Evolutionary conservation across 2,888 invertebrate species (phyloP), one percentile per base, ranked within the genome.

Genomic region (Folsomia candida): DNA sequence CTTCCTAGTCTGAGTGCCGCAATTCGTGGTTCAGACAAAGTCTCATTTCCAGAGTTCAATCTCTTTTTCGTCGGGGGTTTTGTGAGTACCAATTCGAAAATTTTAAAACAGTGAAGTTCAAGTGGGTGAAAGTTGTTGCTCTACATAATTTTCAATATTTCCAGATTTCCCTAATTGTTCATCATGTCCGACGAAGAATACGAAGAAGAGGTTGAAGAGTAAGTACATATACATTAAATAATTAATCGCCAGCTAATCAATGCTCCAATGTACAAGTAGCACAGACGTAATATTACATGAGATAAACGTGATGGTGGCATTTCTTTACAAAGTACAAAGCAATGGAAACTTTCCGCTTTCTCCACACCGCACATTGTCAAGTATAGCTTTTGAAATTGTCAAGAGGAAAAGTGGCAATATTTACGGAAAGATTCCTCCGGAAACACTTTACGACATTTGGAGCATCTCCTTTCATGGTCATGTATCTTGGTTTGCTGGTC

Each of bases 111-210:
- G 22, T 18, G 54, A 54, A 37, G 37, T 37, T 37, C 37, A 37
- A 14, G 37, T 37, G 37, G 4, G 37, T 37, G 37, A 54, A n/a
- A 54, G n/a, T 54, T 54, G 54, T 54, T 54, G 54, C 54, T 54
- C n/a, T 54, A 6, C 37, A 37, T 37, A 9, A 9, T 9, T 37
- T 54, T 22, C 6, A 4, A 54, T 54, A 54, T 54, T 24, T 14
- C 9, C 51, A 64, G 63, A 64, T 28, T 64, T 68, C 68, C 72
- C 14, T 73, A 68, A 68, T 67, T 54, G 6, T 6, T 22, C 69
- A 74, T n/a, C 71, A 74, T 74, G 74, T 74, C 74, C 66, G 74
- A 74, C 74, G 74, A 74, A 71, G 74, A 74, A 67, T 74, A 71
- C 54, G 71, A 71, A 71, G 71, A 70, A 70, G 72, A 62, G 29